Conservation (phyloP, 1,140 invertebrate species). For the Tetramorium parvispinum region DNA sequence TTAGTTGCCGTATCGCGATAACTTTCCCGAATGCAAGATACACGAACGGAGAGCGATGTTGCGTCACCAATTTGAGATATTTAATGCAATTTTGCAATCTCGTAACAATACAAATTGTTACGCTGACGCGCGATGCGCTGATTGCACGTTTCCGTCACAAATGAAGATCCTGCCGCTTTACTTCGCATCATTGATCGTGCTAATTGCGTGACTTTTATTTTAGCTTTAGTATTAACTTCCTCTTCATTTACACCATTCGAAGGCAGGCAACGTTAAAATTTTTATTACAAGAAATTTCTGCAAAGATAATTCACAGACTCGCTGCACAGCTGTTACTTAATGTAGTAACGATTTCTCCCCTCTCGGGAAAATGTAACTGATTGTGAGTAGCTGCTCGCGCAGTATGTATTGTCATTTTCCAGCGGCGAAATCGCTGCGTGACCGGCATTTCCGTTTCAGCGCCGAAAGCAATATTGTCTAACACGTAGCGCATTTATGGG, state of each 20-base stretch:
- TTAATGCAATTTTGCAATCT: not conserved
- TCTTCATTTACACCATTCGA: not conserved
- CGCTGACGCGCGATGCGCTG: not conserved
- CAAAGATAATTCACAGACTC: not conserved
- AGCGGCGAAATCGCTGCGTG: constrained; percentile 1
- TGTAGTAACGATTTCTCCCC: not conserved
- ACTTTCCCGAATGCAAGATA: not conserved
- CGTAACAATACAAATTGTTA: constrained; percentile 2
- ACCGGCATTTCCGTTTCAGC: constrained; percentile 35
- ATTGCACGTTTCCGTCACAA: not conserved
- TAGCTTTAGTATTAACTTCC: not conserved
- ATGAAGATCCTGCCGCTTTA: not conserved
- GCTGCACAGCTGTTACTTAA: constrained; percentile 39
- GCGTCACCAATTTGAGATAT: not conserved
- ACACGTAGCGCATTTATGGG: constrained; percentile 20
- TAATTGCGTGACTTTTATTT: not conserved
- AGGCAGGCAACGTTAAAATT: not conserved
- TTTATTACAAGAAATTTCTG: not conserved
- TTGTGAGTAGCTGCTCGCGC: constrained; percentile 10
- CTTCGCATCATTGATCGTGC: not conserved
- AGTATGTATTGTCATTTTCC: constrained; percentile 26
- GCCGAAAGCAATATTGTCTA: constrained; percentile 35
- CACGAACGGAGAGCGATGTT: not conserved
- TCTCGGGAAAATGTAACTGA: not conserved
- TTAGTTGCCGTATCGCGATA: constrained; percentile 1